phyloP scores from a whole-genome alignment of 2,888 invertebrate species.

The Automeris io region DNA sequence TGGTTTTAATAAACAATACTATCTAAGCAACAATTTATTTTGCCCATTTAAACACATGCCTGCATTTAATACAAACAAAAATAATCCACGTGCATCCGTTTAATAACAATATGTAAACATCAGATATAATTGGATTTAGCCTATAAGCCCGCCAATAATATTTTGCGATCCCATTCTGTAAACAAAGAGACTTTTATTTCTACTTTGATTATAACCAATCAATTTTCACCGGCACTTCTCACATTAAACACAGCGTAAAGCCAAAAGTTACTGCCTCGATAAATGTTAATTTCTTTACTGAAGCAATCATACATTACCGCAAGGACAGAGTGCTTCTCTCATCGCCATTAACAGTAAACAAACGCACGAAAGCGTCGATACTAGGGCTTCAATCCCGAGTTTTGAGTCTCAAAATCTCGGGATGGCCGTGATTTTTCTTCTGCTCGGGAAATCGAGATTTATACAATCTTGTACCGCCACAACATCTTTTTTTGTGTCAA shows the following conservation, averaged over 20 bases:
- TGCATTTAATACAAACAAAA: no score
- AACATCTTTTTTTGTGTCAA: no score
- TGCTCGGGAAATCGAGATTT: no score
- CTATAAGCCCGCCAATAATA: not conserved
- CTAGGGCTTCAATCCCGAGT: no score
- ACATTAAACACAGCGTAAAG: conserved; percentile 1
- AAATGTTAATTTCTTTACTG: not conserved
- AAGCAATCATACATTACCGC: not conserved
- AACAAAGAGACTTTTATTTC: not conserved
- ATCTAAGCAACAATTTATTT: no score
- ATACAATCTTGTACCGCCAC: no score
- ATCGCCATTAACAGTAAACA: conserved; percentile 8
- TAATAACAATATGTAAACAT: not conserved
- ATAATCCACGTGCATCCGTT: no score
- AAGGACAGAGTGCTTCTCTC: conserved; percentile 7
- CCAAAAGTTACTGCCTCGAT: not conserved
- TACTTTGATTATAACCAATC: not conserved
- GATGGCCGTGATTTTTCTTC: no score
- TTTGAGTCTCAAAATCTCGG: no score
- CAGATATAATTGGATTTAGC: not conserved
- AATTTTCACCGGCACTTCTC: not conserved
- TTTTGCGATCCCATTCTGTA: not conserved
- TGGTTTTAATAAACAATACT: no score
- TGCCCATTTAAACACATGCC: no score
- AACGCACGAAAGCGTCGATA: conserved; percentile 23